Evolutionary conservation across 2,888 invertebrate genomes (phyloP).

Genomic region (Hyalella azteca): DNA sequence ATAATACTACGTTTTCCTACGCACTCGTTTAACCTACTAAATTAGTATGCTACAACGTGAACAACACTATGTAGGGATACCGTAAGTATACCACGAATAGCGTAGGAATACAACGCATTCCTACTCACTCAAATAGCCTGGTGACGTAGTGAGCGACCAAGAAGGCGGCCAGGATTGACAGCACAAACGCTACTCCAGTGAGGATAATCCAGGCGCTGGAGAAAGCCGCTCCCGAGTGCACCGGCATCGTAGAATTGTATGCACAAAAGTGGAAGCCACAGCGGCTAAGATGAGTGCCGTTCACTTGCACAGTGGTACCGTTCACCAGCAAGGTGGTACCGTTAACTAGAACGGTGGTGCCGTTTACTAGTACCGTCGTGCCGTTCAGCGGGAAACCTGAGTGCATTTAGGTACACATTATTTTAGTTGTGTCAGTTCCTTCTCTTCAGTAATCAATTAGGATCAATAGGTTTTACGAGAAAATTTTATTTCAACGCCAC

Average conservation of each 20-base stretch:
- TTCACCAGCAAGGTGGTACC: no score
- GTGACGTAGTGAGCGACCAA: constrained; percentile 4
- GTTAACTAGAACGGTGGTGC: no score
- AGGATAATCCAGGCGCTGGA: constrained; percentile 14
- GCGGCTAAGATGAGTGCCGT: neutral
- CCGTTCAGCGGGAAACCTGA: neutral
- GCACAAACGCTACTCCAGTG: constrained; percentile 14
- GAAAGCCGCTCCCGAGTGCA: neutral
- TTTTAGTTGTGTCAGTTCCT: neutral
- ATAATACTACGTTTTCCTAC: no score
- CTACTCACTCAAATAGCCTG: neutral
- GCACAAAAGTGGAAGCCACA: constrained; percentile 13
- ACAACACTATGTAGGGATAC: no score
- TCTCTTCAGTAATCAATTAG: no score
- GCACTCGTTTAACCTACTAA: no score
- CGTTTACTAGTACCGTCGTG: neutral
- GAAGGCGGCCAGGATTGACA: constrained; percentile 14
- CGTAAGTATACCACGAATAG: no score
- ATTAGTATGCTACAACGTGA: no score
- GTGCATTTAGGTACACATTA: neutral
- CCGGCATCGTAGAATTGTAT: neutral
- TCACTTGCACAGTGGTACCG: neutral
- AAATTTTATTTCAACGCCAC: no score
- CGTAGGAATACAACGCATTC: no score
- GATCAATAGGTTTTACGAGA: no score